phyloP scores from a whole-genome alignment of 2,797 vertebrate genomes.

The Perdix hodgsoniae region DNA sequence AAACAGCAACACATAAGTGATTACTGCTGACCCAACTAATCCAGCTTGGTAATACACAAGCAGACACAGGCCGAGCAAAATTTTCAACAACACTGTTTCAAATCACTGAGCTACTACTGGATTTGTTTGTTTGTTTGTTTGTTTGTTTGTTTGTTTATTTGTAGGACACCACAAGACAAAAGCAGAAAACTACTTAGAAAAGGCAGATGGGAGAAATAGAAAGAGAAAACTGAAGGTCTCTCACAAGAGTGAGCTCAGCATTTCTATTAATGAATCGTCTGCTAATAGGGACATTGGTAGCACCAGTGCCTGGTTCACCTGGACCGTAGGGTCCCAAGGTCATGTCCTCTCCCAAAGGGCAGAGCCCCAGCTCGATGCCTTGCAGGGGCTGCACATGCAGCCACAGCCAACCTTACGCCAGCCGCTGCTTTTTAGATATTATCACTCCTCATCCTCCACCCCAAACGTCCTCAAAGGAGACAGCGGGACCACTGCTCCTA shows the following conservation, averaged over 20 bases:
- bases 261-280: neutral
- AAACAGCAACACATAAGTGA: neutral
- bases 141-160: neutral
- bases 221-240: neutral
- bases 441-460: neutral
- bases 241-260: neutral
- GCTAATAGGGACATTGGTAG: fast-evolving
- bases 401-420: fast-evolving
- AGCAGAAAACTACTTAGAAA: neutral
- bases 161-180: neutral
- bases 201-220: neutral
- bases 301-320: fast-evolving
- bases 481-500: fast-evolving
- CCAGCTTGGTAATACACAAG: neutral
- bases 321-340: fast-evolving
- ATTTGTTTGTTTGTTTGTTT: neutral
- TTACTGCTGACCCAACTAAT: neutral
- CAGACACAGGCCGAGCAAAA: neutral
- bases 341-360: fast-evolving
- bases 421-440: neutral
- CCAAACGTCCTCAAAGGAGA: neutral
- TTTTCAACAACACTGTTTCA: neutral
- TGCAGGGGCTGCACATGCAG: fast-evolving
- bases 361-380: neutral
- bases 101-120: neutral